A percentile compares a stretch with the other conserved stretches of the same genome.
These are phyloP conservation scores for Agrilus planipennis DNA, from an alignment of 1,140 invertebrate species.

Conservation along the genomic window DNA sequence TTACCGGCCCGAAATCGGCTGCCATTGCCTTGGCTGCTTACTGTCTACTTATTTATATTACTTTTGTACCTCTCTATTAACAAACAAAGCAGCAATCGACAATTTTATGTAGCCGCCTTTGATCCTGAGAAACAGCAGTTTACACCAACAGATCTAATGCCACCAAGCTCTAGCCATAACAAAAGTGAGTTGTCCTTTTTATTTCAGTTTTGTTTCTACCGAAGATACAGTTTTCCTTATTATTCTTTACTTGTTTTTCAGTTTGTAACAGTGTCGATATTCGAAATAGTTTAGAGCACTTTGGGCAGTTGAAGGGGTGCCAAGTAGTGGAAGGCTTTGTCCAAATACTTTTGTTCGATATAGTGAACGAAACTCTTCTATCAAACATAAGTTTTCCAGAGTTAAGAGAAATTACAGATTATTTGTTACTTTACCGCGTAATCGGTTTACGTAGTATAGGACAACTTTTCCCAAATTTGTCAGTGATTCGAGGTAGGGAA, in stretches of 20 bases:
- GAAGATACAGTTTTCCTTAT: constrained; percentile 7
- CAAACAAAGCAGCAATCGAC: no score
- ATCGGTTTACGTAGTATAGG: constrained; percentile 39
- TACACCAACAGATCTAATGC: no score
- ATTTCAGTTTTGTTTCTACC: no score
- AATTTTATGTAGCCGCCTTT: no score
- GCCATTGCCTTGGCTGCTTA: no score
- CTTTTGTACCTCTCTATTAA: no score
- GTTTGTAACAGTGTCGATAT: constrained; percentile 70
- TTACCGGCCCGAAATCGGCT: no score
- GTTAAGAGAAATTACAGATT: constrained; percentile 54
- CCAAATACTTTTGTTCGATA: constrained; percentile 51
- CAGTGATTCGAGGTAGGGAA: constrained; percentile 59
- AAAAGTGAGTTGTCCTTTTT: no score
- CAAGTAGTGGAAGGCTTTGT: constrained; percentile 59
- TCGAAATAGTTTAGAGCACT: constrained; percentile 55
- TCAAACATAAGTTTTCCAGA: constrained; percentile 44
- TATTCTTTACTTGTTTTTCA: constrained; percentile 28
- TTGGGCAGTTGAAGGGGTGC: constrained; percentile 63
- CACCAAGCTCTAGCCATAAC: no score
- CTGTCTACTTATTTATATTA: no score
- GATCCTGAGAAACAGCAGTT: no score
- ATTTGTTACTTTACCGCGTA: constrained; percentile 53
- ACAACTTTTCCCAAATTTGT: constrained; percentile 49
- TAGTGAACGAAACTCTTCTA: constrained; percentile 35